Conservation (phyloP, 2,797 vertebrate species). For the Pteropus rufus region DNA sequence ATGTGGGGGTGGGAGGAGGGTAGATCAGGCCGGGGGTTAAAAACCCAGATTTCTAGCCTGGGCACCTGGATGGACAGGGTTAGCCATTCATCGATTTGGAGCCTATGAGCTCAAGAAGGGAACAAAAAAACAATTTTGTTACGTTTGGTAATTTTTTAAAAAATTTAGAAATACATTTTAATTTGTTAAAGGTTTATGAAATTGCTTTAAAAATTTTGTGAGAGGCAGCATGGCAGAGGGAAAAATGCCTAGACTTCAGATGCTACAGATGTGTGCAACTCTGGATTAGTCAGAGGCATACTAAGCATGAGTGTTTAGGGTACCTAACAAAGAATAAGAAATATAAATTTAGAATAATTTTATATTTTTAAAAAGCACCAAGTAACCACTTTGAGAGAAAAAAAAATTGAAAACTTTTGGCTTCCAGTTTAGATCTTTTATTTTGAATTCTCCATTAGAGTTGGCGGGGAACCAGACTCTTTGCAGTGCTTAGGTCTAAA, state of each 20-base stretch:
- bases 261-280: neutral
- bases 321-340: neutral
- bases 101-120: neutral
- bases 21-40: neutral
- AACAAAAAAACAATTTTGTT: neutral
- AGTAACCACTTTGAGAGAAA: neutral
- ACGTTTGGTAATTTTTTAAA: neutral
- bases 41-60: neutral
- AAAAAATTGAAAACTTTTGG: neutral
- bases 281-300: neutral
- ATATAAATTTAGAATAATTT: neutral
- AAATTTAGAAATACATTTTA: constrained; percentile 6
- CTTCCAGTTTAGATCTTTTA: neutral
- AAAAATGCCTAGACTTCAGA: neutral
- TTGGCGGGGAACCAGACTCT: neutral
- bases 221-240: neutral
- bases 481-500: neutral
- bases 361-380: neutral
- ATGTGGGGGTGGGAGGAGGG: neutral
- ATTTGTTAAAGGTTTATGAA: neutral
- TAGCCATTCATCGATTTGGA: neutral
- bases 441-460: neutral
- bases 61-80: neutral
- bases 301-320: neutral
- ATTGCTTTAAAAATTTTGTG: constrained; percentile 19